Evolutionary conservation across 1,140 invertebrate genomes (phyloP).

Genomic region (Rhagoletis pomonella): DNA sequence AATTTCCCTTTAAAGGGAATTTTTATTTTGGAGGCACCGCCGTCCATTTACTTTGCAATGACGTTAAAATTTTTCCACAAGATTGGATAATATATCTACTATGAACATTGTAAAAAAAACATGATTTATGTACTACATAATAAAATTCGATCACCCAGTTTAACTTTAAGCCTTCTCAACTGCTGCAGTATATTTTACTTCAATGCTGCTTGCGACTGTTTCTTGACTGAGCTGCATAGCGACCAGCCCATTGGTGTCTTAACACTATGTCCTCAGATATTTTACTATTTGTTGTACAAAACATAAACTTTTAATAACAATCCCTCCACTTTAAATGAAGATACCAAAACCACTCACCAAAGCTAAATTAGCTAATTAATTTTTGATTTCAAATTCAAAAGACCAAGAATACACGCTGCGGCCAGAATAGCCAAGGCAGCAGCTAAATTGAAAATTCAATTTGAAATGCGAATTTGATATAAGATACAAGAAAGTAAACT

Average conservation of each 20-base stretch:
- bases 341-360: background rate
- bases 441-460: constrained; percentile 53
- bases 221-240: background rate
- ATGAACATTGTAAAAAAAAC: background rate
- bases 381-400: constrained; percentile 42
- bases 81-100: constrained; percentile 12
- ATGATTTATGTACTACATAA: background rate
- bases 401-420: background rate
- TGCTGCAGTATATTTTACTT: too few species aligned
- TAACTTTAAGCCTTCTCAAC: too few species aligned
- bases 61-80: constrained; percentile 11
- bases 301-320: background rate
- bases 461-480: constrained; percentile 30
- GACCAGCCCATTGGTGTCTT: background rate
- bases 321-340: background rate
- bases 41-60: constrained; percentile 11
- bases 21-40: constrained; percentile 38
- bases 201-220: too few species aligned
- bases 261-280: background rate
- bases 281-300: background rate
- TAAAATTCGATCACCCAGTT: too few species aligned
- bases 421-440: background rate
- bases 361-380: background rate
- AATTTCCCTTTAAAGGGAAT: background rate
- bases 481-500: background rate